Percentiles rank a stretch among this genome's conserved stretches.
These are phyloP conservation scores for Enteromius thamalakanensis DNA, from an alignment of 2,797 vertebrate species.

Conservation along the genomic window DNA sequence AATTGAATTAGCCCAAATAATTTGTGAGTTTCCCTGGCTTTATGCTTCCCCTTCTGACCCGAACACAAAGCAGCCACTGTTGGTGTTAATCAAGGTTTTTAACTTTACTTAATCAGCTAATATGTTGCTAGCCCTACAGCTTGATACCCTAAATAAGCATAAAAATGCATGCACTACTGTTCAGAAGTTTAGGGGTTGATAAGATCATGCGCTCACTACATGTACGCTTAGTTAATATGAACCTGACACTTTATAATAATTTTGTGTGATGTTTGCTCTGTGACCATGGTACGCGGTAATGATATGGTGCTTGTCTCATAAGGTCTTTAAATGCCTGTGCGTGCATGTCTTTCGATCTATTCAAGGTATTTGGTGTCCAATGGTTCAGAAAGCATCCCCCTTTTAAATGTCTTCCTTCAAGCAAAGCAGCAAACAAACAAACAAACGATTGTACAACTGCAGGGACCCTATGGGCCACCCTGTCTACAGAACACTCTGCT, in stretches of 20 bases:
- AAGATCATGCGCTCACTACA: not conserved
- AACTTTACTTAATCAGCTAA: slow-evolving; percentile 47
- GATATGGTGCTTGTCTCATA: slow-evolving; percentile 4
- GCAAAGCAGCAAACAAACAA: slow-evolving; percentile 58
- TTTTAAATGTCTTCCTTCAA: slow-evolving; percentile 48
- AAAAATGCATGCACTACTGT: not conserved
- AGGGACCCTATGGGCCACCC: slow-evolving; percentile 63
- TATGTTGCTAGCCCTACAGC: not conserved
- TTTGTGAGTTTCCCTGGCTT: slow-evolving; percentile 1
- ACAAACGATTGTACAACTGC: slow-evolving; percentile 63
- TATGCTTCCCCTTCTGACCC: slow-evolving; percentile 14
- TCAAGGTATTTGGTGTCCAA: slow-evolving; percentile 66
- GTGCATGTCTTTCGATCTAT: slow-evolving; percentile 46
- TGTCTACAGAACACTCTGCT: slow-evolving; percentile 62
- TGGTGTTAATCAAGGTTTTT: slow-evolving; percentile 36
- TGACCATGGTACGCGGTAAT: slow-evolving; percentile 1
- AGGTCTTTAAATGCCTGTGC: slow-evolving; percentile 45
- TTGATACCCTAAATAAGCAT: not conserved
- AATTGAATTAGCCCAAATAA: slow-evolving; percentile 38
- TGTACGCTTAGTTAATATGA: not conserved
- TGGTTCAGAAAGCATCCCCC: slow-evolving; percentile 63
- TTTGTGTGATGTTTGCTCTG: slow-evolving; percentile 18
- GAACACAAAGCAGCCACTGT: slow-evolving; percentile 10
- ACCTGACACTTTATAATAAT: not conserved
- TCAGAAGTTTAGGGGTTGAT: not conserved